Base-by-base conservation (phyloP, 1,140 invertebrate genomes). In the Ganaspis sp. region DNA sequence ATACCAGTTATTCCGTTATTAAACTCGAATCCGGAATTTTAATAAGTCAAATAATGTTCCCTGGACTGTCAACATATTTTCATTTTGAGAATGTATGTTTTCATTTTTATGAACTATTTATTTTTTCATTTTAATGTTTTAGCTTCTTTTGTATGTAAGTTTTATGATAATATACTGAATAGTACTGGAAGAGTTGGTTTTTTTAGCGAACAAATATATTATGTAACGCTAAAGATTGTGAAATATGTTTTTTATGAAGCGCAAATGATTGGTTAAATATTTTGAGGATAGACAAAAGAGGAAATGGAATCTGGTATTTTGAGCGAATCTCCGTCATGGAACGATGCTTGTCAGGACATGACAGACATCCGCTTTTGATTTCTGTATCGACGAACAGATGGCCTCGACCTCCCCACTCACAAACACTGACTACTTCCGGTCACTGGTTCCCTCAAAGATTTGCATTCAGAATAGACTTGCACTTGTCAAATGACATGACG, bases 281-380 rank as follows among this genome's bases (percentile, higher is more conserved):
- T 64, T 64, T 23, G 15, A 26, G 58, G 23, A n/a, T 34, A 64
- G 58, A 64, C 23, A 29, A 64, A 64, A 15, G 23, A 29, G 23
- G 21, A 64, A 64, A 29, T 64, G 2, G 15, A 64, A 64, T 64
- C 58, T 29, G 12, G 26, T 64, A 64, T 64, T 81, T 69, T 45
- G n/a, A 75, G 29, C 0, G n/a, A 38, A 74, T 58, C 26, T 54
- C 72, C 78, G 82, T 81, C 79, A 78, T 76, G 82, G 78, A 54
- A 75, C 76, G 82, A 75, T 83, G 80, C 80, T 73, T 71, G 70
- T 73, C 77, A 81, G 74, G 77, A 82, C 79, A 75, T 72, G 77
- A n/a, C 82, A 81, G 83, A 84, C 85, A 87, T 90, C 88, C 88
- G 88, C 86, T 90, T 88, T 87, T 88, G 88, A 89, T 89, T 90